Base-by-base conservation (phyloP, 2,888 invertebrate genomes). In the Agrochola litura region DNA sequence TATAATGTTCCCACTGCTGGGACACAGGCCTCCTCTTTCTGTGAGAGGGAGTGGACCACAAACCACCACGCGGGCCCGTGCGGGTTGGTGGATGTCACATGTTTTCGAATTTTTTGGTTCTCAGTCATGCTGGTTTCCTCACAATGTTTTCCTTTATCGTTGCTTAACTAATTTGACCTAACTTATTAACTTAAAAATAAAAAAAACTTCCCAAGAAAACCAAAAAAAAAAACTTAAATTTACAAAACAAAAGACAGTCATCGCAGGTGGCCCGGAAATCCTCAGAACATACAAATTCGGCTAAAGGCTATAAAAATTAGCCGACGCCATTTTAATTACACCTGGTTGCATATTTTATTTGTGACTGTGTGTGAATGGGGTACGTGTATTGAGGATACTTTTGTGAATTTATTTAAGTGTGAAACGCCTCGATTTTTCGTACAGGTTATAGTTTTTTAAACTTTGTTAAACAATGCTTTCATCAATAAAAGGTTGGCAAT, bases 291-390 rank as follows among this genome's bases (percentile, higher is more conserved):
- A 87, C 88, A 86, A 89, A 89, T 91, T 90, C 85, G 88, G 85
- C 81, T 90, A 87, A 88, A 87, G 87, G 84, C 85, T 79, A 82
- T 89, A 89, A 91, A 88, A 90, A 89, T 90, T 90, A 89, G 89
- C 85, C 63, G 58, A 63, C 64, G 64, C 65, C 72, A 72, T 84
- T 84, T 80, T 84, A 84, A 83, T 83, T 81, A 63, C 43, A 43
- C 81, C 41, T 49, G 67, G 64, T 58, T 81, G 81, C 81, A 75
- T 80, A 72, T 69, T 72, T 80, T 72, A 75, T 82, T 75, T 69
- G 22, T 61, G 25, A 37, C 58, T 56, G 63, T 30, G 16, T 68
- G 63, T 9, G n/a, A 22, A 46, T 16, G 54, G 8, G 69, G 22
- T 64, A 61, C 68, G 12, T 56, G 25, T 4, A 16, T 79, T 43